Evolutionary conservation across 2,888 invertebrate species (phyloP).

Genomic region (Eristalinus aeneus): DNA sequence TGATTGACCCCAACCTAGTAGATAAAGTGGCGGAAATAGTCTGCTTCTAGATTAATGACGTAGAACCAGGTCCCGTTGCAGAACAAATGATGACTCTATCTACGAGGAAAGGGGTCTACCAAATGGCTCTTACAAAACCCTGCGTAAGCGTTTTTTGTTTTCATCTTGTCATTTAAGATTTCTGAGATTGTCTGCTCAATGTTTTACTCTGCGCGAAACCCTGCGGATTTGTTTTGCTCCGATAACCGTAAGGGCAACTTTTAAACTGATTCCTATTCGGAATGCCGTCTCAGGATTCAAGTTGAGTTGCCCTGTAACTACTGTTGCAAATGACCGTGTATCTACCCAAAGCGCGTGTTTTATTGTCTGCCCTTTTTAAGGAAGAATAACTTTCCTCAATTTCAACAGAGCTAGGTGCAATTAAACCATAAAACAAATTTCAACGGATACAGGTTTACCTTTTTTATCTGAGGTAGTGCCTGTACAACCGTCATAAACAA

Average conservation of each 20-base stretch:
- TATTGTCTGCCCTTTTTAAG: slow-evolving; percentile 8
- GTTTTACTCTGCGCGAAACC: not conserved
- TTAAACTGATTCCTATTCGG: not conserved
- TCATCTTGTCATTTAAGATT: not conserved
- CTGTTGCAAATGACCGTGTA: not conserved
- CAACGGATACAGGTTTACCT: slow-evolving; percentile 73
- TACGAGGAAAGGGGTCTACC: not conserved
- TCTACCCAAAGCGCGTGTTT: not conserved
- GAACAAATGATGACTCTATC: too few species aligned
- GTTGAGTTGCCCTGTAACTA: not conserved
- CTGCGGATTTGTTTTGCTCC: not conserved
- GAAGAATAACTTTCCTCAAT: slow-evolving; percentile 41
- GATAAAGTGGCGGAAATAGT: not conserved
- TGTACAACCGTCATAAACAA: slow-evolving; percentile 61
- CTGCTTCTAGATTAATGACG: not conserved
- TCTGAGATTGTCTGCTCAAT: not conserved
- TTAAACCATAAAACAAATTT: slow-evolving; percentile 77
- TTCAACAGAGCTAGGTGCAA: slow-evolving; percentile 65
- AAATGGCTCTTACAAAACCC: not conserved
- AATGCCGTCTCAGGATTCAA: not conserved
- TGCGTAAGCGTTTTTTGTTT: not conserved
- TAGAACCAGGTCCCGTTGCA: not conserved
- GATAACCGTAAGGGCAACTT: not conserved
- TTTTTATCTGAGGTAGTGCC: slow-evolving; percentile 44
- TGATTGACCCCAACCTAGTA: too few species aligned